A percentile compares a stretch with the other conserved stretches of the same genome.
Conservation (phyloP, 2,113 vertebrate species). For the Clarias macrocephalus region DNA sequence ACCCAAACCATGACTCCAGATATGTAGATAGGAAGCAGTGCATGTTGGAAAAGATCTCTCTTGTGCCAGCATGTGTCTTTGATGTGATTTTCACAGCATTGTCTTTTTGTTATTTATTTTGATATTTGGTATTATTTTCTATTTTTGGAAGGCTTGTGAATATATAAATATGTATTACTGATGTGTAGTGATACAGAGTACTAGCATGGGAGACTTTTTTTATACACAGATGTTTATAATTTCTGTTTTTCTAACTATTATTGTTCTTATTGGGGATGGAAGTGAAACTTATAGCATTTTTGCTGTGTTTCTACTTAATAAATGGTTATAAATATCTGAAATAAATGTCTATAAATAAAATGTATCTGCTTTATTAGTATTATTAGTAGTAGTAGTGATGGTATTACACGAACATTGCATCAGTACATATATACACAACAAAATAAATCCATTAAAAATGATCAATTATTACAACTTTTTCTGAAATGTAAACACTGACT, state of each 20-base stretch:
- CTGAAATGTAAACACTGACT: background rate
- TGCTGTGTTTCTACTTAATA: slow-evolving; percentile 77
- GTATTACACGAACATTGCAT: background rate
- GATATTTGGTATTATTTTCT: slow-evolving; percentile 74
- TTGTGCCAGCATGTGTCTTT: slow-evolving; percentile 78
- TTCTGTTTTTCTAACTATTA: slow-evolving; percentile 68
- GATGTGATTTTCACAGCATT: slow-evolving; percentile 70
- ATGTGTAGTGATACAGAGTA: slow-evolving; percentile 79
- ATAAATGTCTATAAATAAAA: slow-evolving; percentile 65
- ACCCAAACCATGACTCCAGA: slow-evolving; percentile 45
- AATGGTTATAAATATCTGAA: slow-evolving; percentile 64
- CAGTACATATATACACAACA: background rate
- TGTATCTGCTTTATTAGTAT: background rate
- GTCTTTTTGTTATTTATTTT: slow-evolving; percentile 68
- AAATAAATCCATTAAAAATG: background rate
- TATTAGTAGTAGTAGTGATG: background rate
- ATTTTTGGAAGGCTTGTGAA: slow-evolving; percentile 79
- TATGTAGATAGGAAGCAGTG: slow-evolving; percentile 71
- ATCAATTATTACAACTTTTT: background rate
- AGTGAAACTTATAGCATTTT: slow-evolving; percentile 63
- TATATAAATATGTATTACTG: slow-evolving; percentile 80
- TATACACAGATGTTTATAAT: slow-evolving; percentile 80
- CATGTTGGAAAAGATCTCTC: slow-evolving; percentile 72
- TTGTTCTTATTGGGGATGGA: slow-evolving; percentile 70
- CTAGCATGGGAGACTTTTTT: slow-evolving; percentile 78